Conservation (phyloP, 1,140 invertebrate genomes). For the Cydia pomonella region DNA sequence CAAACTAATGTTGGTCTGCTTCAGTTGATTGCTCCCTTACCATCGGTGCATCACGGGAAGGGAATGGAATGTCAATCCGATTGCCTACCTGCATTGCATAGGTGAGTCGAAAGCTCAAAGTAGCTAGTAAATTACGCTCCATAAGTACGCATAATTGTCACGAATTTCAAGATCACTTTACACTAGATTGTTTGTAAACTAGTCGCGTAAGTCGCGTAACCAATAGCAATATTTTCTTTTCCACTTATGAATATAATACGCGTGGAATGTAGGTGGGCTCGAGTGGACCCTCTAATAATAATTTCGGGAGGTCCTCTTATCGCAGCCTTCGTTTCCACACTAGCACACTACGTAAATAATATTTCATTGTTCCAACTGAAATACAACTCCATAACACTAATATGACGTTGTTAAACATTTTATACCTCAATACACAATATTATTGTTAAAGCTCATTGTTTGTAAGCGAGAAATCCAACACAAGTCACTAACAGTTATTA, state of each 20-base stretch:
- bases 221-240: not conserved
- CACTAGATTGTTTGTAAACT: not conserved
- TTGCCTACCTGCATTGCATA: not conserved
- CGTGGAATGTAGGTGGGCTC: slow-evolving; percentile 19
- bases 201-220: not conserved
- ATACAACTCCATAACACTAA: slow-evolving; percentile 17
- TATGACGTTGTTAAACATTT: slow-evolving; percentile 12
- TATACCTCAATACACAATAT: slow-evolving; percentile 19
- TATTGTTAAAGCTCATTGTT: slow-evolving; percentile 29
- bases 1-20: too few species aligned
- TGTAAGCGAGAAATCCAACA: slow-evolving; percentile 31
- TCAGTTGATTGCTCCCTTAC: too few species aligned
- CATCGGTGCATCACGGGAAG: too few species aligned
- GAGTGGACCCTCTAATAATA: slow-evolving; percentile 25
- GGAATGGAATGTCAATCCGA: not conserved
- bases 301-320: slow-evolving; percentile 15
- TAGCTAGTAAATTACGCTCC: not conserved
- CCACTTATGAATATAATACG: slow-evolving; percentile 24
- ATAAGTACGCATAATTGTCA: not conserved
- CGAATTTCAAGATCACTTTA: not conserved
- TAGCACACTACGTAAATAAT: slow-evolving; percentile 14
- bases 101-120: not conserved
- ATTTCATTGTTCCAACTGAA: slow-evolving; percentile 16
- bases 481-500: slow-evolving; percentile 41
- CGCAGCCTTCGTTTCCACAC: slow-evolving; percentile 8